These are phyloP conservation scores for Pycnomerus fuliginosus DNA, from an alignment of 2,888 invertebrate genomes.

Conservation along the genomic window DNA sequence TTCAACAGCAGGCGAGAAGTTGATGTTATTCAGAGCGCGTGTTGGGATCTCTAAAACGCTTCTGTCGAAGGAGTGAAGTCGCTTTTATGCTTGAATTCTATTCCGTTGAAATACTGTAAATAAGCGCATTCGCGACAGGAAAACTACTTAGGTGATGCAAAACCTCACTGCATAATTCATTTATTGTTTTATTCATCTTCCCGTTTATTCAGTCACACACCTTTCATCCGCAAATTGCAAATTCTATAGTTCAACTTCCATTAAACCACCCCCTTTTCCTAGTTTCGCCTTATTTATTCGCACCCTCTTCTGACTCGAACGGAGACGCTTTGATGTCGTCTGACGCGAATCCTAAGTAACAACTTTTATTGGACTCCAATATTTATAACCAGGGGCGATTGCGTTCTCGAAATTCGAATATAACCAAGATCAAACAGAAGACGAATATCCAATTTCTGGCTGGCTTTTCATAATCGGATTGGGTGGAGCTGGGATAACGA, in stretches of 20 bases:
- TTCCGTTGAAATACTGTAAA: constrained; percentile 24
- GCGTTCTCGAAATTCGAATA: constrained; percentile 42
- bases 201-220: too few species aligned
- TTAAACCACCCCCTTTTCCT: constrained; percentile 13
- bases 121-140: constrained; percentile 24
- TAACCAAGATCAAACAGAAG: constrained; percentile 47
- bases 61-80: constrained; percentile 26
- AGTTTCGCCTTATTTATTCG: constrained; percentile 41
- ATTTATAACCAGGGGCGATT: constrained; percentile 50
- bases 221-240: too few species aligned
- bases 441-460: constrained; percentile 46
- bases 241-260: too few species aligned
- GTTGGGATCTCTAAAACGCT: constrained; percentile 33
- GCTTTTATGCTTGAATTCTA: constrained; percentile 25
- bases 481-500: constrained; percentile 7
- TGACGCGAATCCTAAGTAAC: constrained; percentile 51
- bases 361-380: constrained; percentile 54
- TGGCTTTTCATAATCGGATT: constrained; percentile 28
- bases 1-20: constrained; percentile 36
- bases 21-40: constrained; percentile 37
- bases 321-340: constrained; percentile 47
- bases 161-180: constrained; percentile 25
- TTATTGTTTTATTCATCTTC: constrained; percentile 21
- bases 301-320: constrained; percentile 36
- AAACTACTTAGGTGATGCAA: constrained; percentile 23